Evolutionary conservation across 2,113 vertebrate species (phyloP), one percentile per base, ranked within the genome.

Genomic region (Leucosticte australis): DNA sequence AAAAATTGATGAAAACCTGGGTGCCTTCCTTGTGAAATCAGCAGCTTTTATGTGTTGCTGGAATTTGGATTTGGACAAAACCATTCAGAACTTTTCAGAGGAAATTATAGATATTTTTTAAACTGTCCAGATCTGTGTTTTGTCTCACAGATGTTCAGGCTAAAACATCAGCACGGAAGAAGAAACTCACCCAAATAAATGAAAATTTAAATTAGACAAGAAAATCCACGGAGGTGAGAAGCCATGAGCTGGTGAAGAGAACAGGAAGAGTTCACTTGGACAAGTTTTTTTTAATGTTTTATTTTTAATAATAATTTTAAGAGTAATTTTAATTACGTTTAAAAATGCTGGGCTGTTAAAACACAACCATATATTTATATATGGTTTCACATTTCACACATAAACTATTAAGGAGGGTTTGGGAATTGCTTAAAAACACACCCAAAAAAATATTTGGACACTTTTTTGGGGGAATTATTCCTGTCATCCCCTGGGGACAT

Each of bases 341-440:
- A 80, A 68, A 94, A 92, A 52, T 23, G 21, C 33, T 88, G 52
- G 10, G 65, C 20, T 55, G 39, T 55, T 39, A n/a, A 35, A 57
- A 56, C 31, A 39, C 63, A 89, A 56, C 71, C 83, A 9, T 73
- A 20, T 17, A 39, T 21, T 88, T 76, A 13, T 0, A n/a, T n/a
- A n/a, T n/a, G n/a, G n/a, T n/a, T n/a, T n/a, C n/a, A n/a, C n/a
- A 13, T 18, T 53, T 76, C 22, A 8, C 3, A 4, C 4, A 0
- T 21, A 49, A 87, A 78, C 42, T 22, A 35, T 41, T 63, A 35
- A 68, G 30, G 35, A 83, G 71, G 33, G 20, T 46, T 92, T 69
- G 49, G 21, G 44, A 64, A 89, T 41, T 13, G 47, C 35, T 83
- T 39, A 28, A 65, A 92, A 94, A 76, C 55, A 77, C 41, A 35